Base-by-base conservation (phyloP, 2,113 vertebrate genomes). In the Phocoena sinus region DNA sequence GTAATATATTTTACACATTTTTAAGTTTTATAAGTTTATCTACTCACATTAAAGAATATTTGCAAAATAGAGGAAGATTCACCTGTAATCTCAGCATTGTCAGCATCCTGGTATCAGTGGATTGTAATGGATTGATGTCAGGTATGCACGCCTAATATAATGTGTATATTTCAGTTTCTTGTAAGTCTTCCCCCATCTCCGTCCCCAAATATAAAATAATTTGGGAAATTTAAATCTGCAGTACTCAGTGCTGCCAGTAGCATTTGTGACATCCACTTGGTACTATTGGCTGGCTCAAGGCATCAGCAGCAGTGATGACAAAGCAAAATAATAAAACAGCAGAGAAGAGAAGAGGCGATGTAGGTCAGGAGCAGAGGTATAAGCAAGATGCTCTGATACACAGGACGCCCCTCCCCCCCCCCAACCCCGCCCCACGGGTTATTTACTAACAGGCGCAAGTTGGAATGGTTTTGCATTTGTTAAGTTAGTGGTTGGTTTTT, bases 11-110 rank as follows among this genome's bases (percentile, higher is more conserved):
- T 95, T 91, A 28, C 3, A 53, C 28, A 14, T 70, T 97, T 91
- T 88, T 26, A 85, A 89, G 26, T 91, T 94, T 94, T 71, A 9
- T 71, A 50, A 38, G 56, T 86, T 80, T 38, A 87, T 36, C 20
- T 80, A 8, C 68, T 90, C 36, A 76, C 44, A 47, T 97, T 80
- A 60, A 17, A 60, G 76, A 88, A 25, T 93, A 50, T 84, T 94
- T 95, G 67, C 41, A 93, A 44, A 89, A n/a, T 31, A 70, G 41
- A 91, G 50, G 88, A 71, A 74, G 58, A 18, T 11, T 84, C 10
- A 31, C 15, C 25, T 50, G 17, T 50, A 41, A 38, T 62, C 33
- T 53, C 17, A 67, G 76, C 36, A 67, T 82, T 44, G 36, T 47
- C 47, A 18, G 70, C 92, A 25, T 65, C 41, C 79, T 77, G 60